Evolutionary conservation across 2,113 vertebrate genomes (phyloP), one percentile per base, ranked within the genome.

Genomic region (Gallinago media): DNA sequence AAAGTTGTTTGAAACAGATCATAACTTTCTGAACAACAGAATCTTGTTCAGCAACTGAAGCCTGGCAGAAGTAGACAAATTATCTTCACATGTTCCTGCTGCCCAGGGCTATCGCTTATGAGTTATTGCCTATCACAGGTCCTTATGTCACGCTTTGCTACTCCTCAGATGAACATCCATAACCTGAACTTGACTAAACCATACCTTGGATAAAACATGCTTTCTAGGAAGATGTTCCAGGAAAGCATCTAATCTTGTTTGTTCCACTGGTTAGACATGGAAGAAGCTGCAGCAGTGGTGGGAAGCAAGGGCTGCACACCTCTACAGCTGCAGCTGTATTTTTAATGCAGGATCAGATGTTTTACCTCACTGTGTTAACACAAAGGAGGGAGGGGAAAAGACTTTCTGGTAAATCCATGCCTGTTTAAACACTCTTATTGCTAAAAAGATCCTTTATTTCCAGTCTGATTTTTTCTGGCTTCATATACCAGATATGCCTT

Each of bases 1-100:
- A 59, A 95, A 32, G 72, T 54, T 75, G 21, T 15, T 66, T 38
- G 76, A 83, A 96, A 85, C 65, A 76, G 52, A 54, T 61, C 40
- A 54, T 85, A 92, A 90, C 71, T 76, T 83, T 52, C 67, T 70
- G 63, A 86, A 91, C 49, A 94, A 44, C 34, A 62, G 55, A 86
- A 66, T 46, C 27, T 12, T 89, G 22, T 54, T 55, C 34, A 61
- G 44, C 15, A 56, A 3, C 15, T 62, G 46, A 81, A 91, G 34
- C 9, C 65, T 6, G 15, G 59, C 42, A 87, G 56, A 25, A 81
- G 34, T 26, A 81, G 68, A 81, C 0, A 19, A 83, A 86, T 78
- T 66, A 74, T 7, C 42, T 91, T 87, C 46, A 38, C 0, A 12
- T 18, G 15, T 38, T 78, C 21, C 55, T 81, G 40, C 32, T 74